These are phyloP conservation scores for Drosophila nr. perissopoda DNA, from an alignment of 2,888 invertebrate genomes.

Conservation along the genomic window DNA sequence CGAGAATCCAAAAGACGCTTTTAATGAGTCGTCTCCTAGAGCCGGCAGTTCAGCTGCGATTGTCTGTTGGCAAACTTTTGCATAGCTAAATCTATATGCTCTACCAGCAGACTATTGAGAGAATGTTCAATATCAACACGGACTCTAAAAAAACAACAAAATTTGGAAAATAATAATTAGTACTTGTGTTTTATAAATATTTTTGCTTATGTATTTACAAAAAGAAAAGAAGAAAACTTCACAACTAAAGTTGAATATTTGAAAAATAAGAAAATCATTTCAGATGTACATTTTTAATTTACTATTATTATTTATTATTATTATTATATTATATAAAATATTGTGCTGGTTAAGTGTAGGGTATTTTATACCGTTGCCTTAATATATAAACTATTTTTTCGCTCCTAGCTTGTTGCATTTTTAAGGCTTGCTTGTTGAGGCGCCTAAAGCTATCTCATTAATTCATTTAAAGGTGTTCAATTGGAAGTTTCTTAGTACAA, in stretches of 20 bases:
- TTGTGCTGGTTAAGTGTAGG: background rate
- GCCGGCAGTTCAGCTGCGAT: slow-evolving; percentile 7
- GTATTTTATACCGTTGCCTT: slow-evolving; percentile 1
- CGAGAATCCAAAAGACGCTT: slow-evolving; percentile 33
- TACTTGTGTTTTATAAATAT: background rate
- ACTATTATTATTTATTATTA: too few relatives aligned
- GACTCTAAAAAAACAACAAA: background rate
- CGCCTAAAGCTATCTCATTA: slow-evolving; percentile 48
- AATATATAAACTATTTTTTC: background rate
- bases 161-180: background rate
- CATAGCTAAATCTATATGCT: slow-evolving; percentile 21
- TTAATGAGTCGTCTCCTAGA: slow-evolving; percentile 60
- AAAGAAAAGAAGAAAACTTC: too few relatives aligned
- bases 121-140: background rate
- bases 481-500: slow-evolving; percentile 38
- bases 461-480: slow-evolving; percentile 54
- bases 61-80: slow-evolving; percentile 1
- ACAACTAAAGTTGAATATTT: background rate
- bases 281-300: background rate
- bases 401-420: background rate
- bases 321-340: background rate
- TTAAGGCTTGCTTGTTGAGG: slow-evolving; percentile 13
- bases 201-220: background rate
- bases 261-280: background rate
- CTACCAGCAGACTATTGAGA: background rate